Evolutionary conservation across 64 coral and sea anemone genomes (phyloP), one percentile per base, ranked within the genome.

Genomic region (Montipora capricornis): DNA sequence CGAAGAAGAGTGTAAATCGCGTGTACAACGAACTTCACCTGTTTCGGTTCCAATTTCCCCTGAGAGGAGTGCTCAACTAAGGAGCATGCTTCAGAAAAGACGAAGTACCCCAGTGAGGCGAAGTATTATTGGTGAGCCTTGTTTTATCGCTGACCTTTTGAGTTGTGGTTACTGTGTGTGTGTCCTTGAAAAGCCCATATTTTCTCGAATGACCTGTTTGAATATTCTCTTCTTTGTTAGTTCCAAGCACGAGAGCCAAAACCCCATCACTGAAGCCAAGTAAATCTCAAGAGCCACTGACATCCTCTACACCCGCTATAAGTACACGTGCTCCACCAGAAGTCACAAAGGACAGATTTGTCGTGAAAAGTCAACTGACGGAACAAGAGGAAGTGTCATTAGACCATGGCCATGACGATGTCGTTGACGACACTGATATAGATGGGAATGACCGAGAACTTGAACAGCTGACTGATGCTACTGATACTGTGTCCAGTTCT

Each of bases 81-180:
- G 57, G 17, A 93, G 68, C 53, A 93, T 93, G 92, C 53, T 93
- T 73, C 85, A 87, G 45, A 93, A 88, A 88, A 74, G 92, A 16
- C 61, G 86, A 49, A 93, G 11, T 20, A 93, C 84, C 66, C 92
- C 92, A 37, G 81, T 93, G 0, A 93, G 92, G 67, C 78, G 62
- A 74, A 78, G 61, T 14, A 80, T 44, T 8, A 24, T 88, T 88
- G 75, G 92, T 93, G 22, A 78, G 71, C 61, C 4, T 49, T 7
- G 13, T 20, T 51, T 16, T 57, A 11, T 57, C 53, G 53, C 53
- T 57, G 53, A 57, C 11, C 11, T 57, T 57, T 57, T 57, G 11
- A 8, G 6, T 57, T 57, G 6, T 57, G 6, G 53, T 57, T 57
- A 11, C 11, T 57, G 53, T 57, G 6, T 6, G 53, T 57, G 11